Conservation (phyloP, 2,797 vertebrate species). For the Sebastes taczanowskii region DNA sequence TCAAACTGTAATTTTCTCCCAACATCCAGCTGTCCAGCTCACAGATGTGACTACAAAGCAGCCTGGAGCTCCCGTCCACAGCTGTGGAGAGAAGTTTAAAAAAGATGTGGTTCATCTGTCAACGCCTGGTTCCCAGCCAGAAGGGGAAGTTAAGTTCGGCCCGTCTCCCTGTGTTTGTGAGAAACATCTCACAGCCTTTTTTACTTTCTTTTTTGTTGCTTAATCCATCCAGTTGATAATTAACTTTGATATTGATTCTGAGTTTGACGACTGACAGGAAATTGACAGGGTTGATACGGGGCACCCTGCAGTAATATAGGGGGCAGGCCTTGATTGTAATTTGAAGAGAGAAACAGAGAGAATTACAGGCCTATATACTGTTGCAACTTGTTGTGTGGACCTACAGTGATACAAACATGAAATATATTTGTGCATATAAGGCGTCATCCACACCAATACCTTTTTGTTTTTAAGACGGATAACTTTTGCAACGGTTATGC, state of each 20-base stretch:
- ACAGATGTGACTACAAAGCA: slow-evolving; percentile 80
- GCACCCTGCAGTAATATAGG: slow-evolving; percentile 24
- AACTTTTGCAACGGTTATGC: no score
- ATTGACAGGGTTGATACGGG: slow-evolving; percentile 31
- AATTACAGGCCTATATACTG: not conserved
- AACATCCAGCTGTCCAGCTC: slow-evolving; percentile 75
- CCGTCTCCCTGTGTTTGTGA: slow-evolving; percentile 34
- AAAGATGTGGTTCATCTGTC: slow-evolving; percentile 71
- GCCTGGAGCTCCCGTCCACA: slow-evolving; percentile 70
- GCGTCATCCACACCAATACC: no score
- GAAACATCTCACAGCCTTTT: slow-evolving; percentile 24
- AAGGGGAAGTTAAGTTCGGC: slow-evolving; percentile 35
- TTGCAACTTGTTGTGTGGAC: not conserved
- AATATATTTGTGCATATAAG: not conserved
- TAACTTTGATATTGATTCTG: slow-evolving; percentile 39
- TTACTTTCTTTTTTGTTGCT: slow-evolving; percentile 1
- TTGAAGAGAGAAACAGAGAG: not conserved
- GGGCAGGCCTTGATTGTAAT: not conserved
- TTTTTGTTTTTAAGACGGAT: no score
- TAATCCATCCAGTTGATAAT: slow-evolving; percentile 26
- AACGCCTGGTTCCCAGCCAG: slow-evolving; percentile 63
- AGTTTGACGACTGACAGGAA: slow-evolving; percentile 50
- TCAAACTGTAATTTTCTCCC: slow-evolving; percentile 69
- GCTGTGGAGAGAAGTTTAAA: slow-evolving; percentile 73
- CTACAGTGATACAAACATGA: not conserved